phyloP scores from a whole-genome alignment of 2,888 invertebrate genomes.

The Myathropa florea region DNA sequence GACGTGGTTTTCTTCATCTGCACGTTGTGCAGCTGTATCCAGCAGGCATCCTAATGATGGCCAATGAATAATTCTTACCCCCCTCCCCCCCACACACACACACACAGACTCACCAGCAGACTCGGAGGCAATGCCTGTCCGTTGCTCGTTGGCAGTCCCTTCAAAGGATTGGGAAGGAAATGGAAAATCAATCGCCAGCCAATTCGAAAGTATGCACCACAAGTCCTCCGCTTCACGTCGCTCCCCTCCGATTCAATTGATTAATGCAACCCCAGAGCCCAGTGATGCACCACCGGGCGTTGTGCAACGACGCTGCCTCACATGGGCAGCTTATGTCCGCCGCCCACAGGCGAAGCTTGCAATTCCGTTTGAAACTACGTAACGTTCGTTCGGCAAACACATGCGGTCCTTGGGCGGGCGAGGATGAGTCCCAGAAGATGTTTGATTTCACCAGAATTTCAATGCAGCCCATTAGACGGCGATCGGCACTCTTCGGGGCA shows the following conservation, averaged over 20 bases:
- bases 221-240: not conserved
- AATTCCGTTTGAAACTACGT: not conserved
- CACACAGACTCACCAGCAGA: too few relatives aligned
- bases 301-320: too few relatives aligned
- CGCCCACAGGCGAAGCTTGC: not conserved
- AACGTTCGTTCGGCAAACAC: too few relatives aligned
- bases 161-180: not conserved
- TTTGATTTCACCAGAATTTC: conserved; percentile 2
- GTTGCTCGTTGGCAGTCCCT: not conserved
- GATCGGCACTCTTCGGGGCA: not conserved
- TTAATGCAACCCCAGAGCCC: conserved; percentile 46
- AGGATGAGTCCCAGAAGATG: not conserved
- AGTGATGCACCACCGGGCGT: not conserved
- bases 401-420: not conserved
- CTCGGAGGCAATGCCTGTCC: too few relatives aligned
- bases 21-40: conserved; percentile 9
- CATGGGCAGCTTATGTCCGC: not conserved
- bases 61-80: conserved; percentile 55
- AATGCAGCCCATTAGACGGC: conserved; percentile 3
- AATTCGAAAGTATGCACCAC: conserved; percentile 29
- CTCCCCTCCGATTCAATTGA: conserved; percentile 19
- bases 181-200: conserved; percentile 51
- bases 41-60: conserved; percentile 50
- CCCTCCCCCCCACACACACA: not conserved
- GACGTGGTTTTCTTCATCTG: conserved; percentile 43